Percentiles rank a stretch among this genome's conserved stretches.
Evolutionary conservation across 2,888 invertebrate genomes (phyloP).

Genomic region (Hypomecis punctinalis): DNA sequence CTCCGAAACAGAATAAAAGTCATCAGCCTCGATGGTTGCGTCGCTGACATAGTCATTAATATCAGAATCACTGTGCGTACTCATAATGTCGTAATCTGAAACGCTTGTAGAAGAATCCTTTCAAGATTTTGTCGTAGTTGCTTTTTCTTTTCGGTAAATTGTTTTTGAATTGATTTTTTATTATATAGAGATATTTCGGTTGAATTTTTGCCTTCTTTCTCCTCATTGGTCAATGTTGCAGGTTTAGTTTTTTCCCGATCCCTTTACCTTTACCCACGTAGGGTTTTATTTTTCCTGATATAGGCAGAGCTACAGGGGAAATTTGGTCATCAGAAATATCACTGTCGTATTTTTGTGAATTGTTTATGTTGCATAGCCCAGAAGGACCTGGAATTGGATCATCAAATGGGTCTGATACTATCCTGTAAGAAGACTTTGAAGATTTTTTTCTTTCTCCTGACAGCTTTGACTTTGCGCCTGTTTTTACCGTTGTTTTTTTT

Average conservation of each 20-base stretch:
- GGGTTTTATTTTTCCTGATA: not conserved
- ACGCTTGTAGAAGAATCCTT: slow-evolving; percentile 6
- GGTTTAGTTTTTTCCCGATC: slow-evolving; percentile 2
- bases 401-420: not conserved
- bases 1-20: slow-evolving; percentile 1
- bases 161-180: slow-evolving; percentile 5
- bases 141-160: slow-evolving; percentile 9
- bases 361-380: not conserved
- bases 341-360: not conserved
- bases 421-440: not conserved
- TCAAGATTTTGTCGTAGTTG: slow-evolving; percentile 5
- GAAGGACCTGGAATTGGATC: not conserved
- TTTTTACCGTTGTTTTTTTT: too few species aligned
- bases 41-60: slow-evolving; percentile 2
- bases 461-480: too few species aligned
- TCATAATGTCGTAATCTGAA: slow-evolving; percentile 9
- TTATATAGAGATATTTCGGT: not conserved
- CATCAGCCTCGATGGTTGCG: slow-evolving; percentile 4
- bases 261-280: slow-evolving; percentile 3
- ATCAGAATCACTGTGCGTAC: slow-evolving; percentile 8
- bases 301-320: not conserved
- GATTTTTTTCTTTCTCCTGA: not conserved
- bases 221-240: slow-evolving; percentile 9
- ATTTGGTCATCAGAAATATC: not conserved
- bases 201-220: slow-evolving; percentile 7